Percentiles rank a stretch among this genome's conserved stretches.
Conservation (phyloP, 2,888 invertebrate genomes). For the Acleris holmiana region DNA sequence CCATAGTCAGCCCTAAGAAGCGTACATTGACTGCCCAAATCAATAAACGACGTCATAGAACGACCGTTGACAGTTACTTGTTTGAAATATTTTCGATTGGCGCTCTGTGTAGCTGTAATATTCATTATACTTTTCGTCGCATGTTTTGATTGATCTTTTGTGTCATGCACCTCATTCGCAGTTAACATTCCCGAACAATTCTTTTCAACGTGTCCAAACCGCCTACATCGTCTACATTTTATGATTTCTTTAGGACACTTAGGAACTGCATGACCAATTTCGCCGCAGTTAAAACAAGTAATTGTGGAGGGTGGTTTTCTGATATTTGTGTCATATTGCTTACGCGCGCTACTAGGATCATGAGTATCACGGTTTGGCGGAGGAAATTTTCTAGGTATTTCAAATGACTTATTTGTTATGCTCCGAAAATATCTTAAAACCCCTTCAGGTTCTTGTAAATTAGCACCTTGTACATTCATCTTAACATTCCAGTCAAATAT, state of each 20-base stretch:
- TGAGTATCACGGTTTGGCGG: slow-evolving; percentile 1
- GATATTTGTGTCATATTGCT: slow-evolving; percentile 4
- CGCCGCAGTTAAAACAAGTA: slow-evolving; percentile 41
- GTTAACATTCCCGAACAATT: too few relatives aligned
- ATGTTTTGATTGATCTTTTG: too few relatives aligned
- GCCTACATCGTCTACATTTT: slow-evolving; percentile 2
- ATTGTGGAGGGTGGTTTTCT: not conserved
- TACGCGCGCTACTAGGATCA: not conserved
- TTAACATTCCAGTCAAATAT: slow-evolving; percentile 27
- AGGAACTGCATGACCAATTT: slow-evolving; percentile 31
- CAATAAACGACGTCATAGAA: not conserved
- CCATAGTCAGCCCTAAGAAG: not conserved
- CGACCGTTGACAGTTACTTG: not conserved
- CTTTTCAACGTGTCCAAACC: too few relatives aligned
- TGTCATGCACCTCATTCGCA: too few relatives aligned
- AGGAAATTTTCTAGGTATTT: too few relatives aligned
- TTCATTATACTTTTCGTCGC: slow-evolving; percentile 15
- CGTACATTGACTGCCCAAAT: slow-evolving; percentile 1
- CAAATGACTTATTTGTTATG: too few relatives aligned
- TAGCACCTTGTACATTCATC: slow-evolving; percentile 39
- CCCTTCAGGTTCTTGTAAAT: slow-evolving; percentile 40
- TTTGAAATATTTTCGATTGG: not conserved
- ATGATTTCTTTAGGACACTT: slow-evolving; percentile 21
- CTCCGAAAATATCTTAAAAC: slow-evolving; percentile 37
- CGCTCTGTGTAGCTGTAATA: not conserved